A percentile compares a stretch with the other conserved stretches of the same genome.
phyloP scores from a whole-genome alignment of 1,140 invertebrate genomes.

The Leguminivora glycinivorella region DNA sequence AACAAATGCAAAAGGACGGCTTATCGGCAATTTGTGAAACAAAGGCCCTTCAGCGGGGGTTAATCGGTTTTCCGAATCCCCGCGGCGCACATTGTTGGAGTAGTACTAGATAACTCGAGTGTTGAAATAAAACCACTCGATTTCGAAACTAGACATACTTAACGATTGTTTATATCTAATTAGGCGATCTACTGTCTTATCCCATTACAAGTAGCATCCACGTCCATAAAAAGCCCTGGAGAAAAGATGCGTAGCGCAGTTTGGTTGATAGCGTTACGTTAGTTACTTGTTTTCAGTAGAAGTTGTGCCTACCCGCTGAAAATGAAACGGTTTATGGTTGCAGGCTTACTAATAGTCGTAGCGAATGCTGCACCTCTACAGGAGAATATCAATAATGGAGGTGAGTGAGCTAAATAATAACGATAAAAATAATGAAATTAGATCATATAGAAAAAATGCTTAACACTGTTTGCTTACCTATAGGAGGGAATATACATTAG shows the following conservation, averaged over 20 bases:
- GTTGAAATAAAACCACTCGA: slow-evolving; percentile 46
- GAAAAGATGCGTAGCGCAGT: slow-evolving; percentile 33
- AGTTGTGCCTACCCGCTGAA: not conserved
- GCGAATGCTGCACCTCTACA: slow-evolving; percentile 36
- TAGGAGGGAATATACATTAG: no score
- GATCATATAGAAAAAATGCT: no score
- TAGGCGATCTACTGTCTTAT: slow-evolving; percentile 57
- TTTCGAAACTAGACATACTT: slow-evolving; percentile 45
- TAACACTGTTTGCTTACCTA: no score
- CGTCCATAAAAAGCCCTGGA: slow-evolving; percentile 39
- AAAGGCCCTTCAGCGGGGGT: slow-evolving; percentile 21
- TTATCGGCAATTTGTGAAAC: slow-evolving; percentile 23
- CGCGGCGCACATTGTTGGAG: not conserved
- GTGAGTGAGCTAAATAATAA: slow-evolving; percentile 11
- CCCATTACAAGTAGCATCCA: slow-evolving; percentile 37
- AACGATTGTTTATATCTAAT: slow-evolving; percentile 54
- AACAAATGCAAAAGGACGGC: slow-evolving; percentile 11
- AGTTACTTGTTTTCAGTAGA: not conserved
- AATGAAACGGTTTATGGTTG: slow-evolving; percentile 1
- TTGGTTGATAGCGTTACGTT: slow-evolving; percentile 2
- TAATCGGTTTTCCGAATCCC: slow-evolving; percentile 6
- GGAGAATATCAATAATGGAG: slow-evolving; percentile 23
- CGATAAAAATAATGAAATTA: no score
- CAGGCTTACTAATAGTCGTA: slow-evolving; percentile 25
- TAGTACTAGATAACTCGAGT: slow-evolving; percentile 44